Evolutionary conservation across 2,888 invertebrate species (phyloP).

Genomic region (Escarpia spicata): DNA sequence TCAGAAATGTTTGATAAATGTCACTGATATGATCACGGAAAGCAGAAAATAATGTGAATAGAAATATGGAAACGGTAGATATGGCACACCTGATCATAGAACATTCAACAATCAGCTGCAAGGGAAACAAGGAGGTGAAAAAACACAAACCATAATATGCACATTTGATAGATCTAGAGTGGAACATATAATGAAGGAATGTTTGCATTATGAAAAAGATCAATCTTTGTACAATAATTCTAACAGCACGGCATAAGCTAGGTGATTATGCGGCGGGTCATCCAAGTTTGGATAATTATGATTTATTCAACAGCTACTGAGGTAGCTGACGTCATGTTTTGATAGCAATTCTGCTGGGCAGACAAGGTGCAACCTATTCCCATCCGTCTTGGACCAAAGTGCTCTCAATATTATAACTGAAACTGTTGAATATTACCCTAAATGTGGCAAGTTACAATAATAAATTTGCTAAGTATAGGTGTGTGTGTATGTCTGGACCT

Average conservation of each 20-base stretch:
- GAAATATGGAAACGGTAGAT: too few relatives aligned
- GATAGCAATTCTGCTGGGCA: background rate
- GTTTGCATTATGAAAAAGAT: background rate
- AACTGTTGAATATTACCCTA: background rate
- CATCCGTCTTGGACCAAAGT: background rate
- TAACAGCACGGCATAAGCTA: background rate
- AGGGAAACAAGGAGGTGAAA: background rate
- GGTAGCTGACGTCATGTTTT: constrained; percentile 1
- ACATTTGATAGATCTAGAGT: background rate
- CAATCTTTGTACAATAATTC: background rate
- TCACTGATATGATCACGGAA: too few relatives aligned
- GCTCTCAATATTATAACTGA: background rate
- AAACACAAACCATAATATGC: background rate
- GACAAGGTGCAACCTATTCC: background rate
- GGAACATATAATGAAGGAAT: background rate
- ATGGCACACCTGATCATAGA: too few relatives aligned
- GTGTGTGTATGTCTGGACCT: background rate
- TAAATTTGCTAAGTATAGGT: background rate
- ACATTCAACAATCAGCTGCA: background rate
- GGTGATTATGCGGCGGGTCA: background rate
- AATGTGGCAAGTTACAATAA: too few relatives aligned
- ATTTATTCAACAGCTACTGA: constrained; percentile 3
- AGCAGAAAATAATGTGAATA: too few relatives aligned
- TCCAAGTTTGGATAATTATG: background rate
- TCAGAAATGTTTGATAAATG: too few relatives aligned